phyloP scores from a whole-genome alignment of 2,797 vertebrate genomes.

The Schizopygopsis pylzovi region DNA sequence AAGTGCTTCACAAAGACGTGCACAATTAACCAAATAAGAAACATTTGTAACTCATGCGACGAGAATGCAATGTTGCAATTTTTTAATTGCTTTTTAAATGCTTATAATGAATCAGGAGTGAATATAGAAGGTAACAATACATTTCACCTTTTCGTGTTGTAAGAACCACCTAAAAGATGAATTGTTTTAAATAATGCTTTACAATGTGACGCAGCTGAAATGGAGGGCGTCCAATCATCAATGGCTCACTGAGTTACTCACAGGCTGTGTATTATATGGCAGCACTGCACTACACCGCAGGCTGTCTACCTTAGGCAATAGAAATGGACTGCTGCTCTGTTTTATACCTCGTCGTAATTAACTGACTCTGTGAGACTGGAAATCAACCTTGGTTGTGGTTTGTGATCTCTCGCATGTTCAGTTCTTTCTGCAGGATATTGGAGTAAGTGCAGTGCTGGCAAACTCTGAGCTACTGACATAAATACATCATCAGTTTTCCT shows the following conservation, averaged over 20 bases:
- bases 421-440: neutral
- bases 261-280: neutral
- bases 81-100: too few relatives aligned
- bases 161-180: neutral
- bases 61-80: too few relatives aligned
- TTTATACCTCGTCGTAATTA: neutral
- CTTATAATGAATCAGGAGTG: neutral
- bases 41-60: neutral
- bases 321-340: conserved; percentile 2
- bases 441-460: neutral
- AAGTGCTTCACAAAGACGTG: neutral
- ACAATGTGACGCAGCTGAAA: conserved; percentile 5
- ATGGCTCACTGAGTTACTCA: neutral
- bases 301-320: neutral
- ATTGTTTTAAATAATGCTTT: neutral
- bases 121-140: neutral
- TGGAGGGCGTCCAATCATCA: neutral
- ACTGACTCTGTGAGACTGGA: neutral
- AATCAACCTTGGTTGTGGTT: conserved; percentile 17
- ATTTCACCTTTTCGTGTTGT: neutral
- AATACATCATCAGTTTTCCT: neutral
- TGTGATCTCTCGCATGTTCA: neutral
- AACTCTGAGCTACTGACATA: neutral
- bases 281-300: neutral
- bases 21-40: conserved; percentile 13